phyloP scores from a whole-genome alignment of 2,888 invertebrate species.

The Metallyticus violacea region DNA sequence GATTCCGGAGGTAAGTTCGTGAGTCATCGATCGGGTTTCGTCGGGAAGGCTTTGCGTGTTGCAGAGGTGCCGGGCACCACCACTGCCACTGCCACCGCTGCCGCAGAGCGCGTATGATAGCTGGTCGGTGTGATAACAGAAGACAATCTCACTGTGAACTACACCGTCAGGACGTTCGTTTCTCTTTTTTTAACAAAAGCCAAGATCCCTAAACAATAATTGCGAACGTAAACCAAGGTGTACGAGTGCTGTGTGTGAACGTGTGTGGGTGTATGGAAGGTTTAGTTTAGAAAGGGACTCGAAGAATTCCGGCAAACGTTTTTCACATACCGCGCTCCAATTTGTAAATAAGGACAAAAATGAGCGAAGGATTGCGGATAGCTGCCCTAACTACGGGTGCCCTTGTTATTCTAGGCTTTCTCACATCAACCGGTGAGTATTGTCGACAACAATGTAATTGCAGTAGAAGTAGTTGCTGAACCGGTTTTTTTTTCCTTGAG shows the following conservation, averaged over 20 bases:
- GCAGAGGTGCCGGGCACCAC: constrained; percentile 11
- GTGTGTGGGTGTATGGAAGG: not conserved
- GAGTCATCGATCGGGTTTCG: constrained; percentile 9
- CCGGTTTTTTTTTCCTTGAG: not conserved
- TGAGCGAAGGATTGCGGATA: constrained; percentile 25
- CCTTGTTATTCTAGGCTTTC: constrained; percentile 24
- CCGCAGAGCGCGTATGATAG: not conserved
- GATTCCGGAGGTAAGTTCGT: constrained; percentile 10
- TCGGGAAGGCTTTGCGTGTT: constrained; percentile 8
- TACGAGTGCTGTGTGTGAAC: not conserved
- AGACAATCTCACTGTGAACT: not conserved
- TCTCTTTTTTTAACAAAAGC: no score
- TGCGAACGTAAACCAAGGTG: not conserved
- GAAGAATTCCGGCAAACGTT: not conserved
- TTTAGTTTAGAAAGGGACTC: not conserved
- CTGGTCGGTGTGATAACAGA: not conserved
- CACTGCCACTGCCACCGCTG: not conserved
- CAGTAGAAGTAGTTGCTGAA: not conserved
- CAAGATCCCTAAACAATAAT: no score
- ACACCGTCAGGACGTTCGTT: not conserved
- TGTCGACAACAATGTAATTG: not conserved
- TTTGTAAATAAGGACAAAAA: not conserved
- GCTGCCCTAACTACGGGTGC: constrained; percentile 15
- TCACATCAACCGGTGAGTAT: constrained; percentile 25
- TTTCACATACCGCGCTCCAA: not conserved